phyloP scores from a whole-genome alignment of 2,888 invertebrate species.

The Sesia apiformis region DNA sequence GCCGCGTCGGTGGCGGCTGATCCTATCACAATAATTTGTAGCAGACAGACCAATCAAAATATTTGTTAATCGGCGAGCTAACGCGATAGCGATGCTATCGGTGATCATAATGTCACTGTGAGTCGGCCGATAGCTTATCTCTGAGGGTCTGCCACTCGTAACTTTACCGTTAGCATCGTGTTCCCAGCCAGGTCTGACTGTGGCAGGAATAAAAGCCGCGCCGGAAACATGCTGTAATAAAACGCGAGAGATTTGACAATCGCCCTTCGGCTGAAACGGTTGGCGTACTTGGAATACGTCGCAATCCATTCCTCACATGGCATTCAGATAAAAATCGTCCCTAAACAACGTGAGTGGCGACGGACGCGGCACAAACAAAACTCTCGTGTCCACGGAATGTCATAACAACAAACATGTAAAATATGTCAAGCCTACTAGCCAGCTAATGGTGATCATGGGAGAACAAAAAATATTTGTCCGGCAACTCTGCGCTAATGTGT shows the following conservation, averaged over 20 bases:
- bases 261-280: neutral
- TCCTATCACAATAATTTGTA: conserved; percentile 54
- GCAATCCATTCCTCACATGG: neutral
- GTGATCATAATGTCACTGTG: conserved; percentile 39
- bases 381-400: conserved; percentile 20
- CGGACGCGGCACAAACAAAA: conserved; percentile 4
- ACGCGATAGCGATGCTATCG: conserved; percentile 45
- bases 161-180: conserved; percentile 22
- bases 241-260: conserved; percentile 18
- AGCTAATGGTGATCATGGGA: conserved; percentile 57
- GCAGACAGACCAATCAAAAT: conserved; percentile 50
- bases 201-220: conserved; percentile 15
- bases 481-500: conserved; percentile 58
- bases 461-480: conserved; percentile 66
- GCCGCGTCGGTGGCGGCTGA: conserved; percentile 18
- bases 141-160: conserved; percentile 23
- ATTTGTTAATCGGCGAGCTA: conserved; percentile 45
- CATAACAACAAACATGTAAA: conserved; percentile 40
- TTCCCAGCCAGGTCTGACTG: conserved; percentile 5
- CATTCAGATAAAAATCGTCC: conserved; percentile 1
- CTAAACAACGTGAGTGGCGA: neutral
- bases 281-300: neutral
- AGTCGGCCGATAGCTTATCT: conserved; percentile 44
- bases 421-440: conserved; percentile 39
- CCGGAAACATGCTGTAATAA: conserved; percentile 9